Conservation (phyloP, 1,140 invertebrate species). For the Ostrea denselamellosa region DNA sequence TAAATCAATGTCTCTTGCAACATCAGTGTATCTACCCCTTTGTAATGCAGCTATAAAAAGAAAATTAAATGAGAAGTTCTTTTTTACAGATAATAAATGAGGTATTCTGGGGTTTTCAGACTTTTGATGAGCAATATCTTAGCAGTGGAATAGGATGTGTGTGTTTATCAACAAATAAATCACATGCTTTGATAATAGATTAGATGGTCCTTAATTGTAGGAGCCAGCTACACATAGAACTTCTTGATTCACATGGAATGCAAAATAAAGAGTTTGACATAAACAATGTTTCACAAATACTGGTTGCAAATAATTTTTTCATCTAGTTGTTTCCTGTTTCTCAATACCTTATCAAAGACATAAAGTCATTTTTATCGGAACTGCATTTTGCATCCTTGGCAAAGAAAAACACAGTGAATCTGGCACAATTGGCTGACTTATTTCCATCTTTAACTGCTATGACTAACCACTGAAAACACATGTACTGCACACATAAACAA, state of each 20-base stretch:
- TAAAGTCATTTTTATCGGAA: neutral
- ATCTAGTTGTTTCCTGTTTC: conserved; percentile 3
- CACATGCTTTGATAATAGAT: neutral
- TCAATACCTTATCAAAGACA: conserved; percentile 1
- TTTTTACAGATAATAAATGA: neutral
- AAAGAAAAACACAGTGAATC: neutral
- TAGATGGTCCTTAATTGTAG: conserved; percentile 20
- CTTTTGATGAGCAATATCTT: neutral
- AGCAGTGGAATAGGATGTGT: neutral
- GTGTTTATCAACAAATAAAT: conserved; percentile 29
- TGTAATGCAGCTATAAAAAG: too few species aligned
- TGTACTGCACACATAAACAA: conserved; percentile 30
- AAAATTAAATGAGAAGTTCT: too few species aligned
- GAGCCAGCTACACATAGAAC: neutral
- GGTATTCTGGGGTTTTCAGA: neutral
- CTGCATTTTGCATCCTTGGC: neutral
- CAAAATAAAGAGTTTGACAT: neutral
- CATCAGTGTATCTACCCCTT: too few species aligned
- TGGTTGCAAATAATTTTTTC: neutral
- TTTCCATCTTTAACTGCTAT: neutral
- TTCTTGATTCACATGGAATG: conserved; percentile 16
- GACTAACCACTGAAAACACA: conserved; percentile 32
- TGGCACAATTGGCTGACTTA: conserved; percentile 17
- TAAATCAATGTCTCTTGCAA: too few species aligned
- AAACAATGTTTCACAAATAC: conserved; percentile 13